Conservation (phyloP, 53 echinoderm and acorn worm species). For the Hippasteria phrygiana region DNA sequence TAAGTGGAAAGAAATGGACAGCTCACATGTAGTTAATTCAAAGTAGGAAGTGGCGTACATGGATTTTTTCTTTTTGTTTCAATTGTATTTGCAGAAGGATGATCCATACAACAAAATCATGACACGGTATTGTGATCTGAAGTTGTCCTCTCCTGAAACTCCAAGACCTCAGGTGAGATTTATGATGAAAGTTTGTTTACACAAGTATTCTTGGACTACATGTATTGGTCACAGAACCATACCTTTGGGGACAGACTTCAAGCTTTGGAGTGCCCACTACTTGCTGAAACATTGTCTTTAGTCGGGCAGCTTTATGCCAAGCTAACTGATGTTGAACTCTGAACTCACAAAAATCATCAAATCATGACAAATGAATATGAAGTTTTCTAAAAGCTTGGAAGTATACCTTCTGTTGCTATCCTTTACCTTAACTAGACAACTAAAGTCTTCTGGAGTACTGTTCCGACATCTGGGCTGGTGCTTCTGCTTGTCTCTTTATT, state of each 20-base stretch:
- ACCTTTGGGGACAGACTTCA: not conserved
- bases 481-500: too few relatives aligned
- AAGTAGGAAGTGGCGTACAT: not conserved
- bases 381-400: too few relatives aligned
- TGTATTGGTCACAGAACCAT: not conserved
- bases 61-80: not conserved
- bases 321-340: not conserved
- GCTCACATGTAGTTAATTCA: not conserved
- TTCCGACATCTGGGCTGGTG: too few relatives aligned
- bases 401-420: too few relatives aligned
- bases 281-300: too few relatives aligned
- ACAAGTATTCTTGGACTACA: not conserved
- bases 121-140: slow-evolving; percentile 74
- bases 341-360: too few relatives aligned
- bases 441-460: too few relatives aligned
- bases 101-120: slow-evolving; percentile 79
- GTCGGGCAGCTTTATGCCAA: too few relatives aligned
- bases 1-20: not conserved
- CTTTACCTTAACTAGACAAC: too few relatives aligned
- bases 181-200: not conserved
- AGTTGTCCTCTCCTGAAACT: slow-evolving; percentile 45
- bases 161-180: slow-evolving; percentile 78
- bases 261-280: not conserved
- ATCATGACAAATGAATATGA: too few relatives aligned
- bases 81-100: slow-evolving; percentile 61